These are phyloP conservation scores for Ornithoptera alexandrae DNA, from an alignment of 2,888 invertebrate genomes.

Conservation along the genomic window DNA sequence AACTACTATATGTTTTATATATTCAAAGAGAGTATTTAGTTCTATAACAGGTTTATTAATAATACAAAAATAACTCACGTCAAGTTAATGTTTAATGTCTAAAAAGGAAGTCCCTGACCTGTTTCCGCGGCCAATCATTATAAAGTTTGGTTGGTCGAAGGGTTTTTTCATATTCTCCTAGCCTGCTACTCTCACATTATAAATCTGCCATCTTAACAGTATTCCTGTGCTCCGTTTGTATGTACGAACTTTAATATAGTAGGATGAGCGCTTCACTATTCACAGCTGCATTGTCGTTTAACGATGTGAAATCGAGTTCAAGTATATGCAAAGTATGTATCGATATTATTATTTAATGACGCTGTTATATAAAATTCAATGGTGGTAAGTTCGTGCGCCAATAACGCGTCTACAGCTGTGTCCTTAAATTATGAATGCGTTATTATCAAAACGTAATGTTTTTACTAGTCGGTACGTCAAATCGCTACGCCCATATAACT, in stretches of 20 bases:
- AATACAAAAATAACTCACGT: too few species aligned
- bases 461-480: slow-evolving; percentile 24
- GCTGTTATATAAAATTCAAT: not conserved
- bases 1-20: too few species aligned
- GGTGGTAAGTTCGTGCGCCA: not conserved
- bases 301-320: not conserved
- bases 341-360: not conserved
- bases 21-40: too few species aligned
- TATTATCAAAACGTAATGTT: slow-evolving; percentile 22
- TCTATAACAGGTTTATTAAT: too few species aligned
- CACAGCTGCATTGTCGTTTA: not conserved
- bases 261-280: not conserved
- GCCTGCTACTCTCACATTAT: not conserved
- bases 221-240: not conserved
- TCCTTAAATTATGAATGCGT: slow-evolving; percentile 21
- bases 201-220: not conserved
- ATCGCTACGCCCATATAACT: slow-evolving; percentile 26
- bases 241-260: not conserved
- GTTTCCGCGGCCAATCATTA: not conserved
- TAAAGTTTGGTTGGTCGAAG: not conserved
- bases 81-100: too few species aligned
- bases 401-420: not conserved
- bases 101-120: too few species aligned
- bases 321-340: not conserved
- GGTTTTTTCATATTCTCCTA: too few species aligned